phyloP scores from a whole-genome alignment of 2,797 vertebrate genomes.

The Tragelaphus eurycerus region DNA sequence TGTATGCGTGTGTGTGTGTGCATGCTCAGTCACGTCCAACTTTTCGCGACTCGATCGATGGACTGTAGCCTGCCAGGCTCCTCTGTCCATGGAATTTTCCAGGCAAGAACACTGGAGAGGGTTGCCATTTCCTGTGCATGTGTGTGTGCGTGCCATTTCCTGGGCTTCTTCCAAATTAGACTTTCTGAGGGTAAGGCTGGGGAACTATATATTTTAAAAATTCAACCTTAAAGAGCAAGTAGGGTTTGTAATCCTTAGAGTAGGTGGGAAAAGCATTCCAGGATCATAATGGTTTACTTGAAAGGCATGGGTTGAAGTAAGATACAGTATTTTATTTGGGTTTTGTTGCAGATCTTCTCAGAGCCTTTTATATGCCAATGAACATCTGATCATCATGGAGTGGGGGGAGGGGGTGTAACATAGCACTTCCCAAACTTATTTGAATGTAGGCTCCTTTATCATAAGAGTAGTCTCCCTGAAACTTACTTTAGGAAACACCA shows the following conservation, averaged over 20 bases:
- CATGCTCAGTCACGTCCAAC: neutral
- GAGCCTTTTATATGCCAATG: neutral
- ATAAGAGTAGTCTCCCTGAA: neutral
- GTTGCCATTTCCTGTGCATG: neutral
- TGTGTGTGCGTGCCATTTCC: neutral
- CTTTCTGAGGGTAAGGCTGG: neutral
- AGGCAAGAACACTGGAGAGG: neutral
- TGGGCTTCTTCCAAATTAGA: neutral
- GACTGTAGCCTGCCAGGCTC: neutral
- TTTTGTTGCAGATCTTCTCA: neutral
- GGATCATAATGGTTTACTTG: neutral
- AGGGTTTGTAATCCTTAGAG: neutral
- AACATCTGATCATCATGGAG: neutral
- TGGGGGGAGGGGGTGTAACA: rapidly evolving
- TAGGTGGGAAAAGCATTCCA: neutral
- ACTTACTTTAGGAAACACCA: neutral
- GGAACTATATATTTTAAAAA: neutral
- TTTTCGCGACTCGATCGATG: rapidly evolving
- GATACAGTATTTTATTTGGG: neutral
- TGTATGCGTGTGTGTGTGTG: neutral
- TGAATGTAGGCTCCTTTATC: neutral
- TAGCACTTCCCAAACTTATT: neutral
- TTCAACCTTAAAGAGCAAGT: neutral
- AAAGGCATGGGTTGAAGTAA: neutral
- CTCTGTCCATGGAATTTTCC: neutral